Conservation (phyloP, 2,113 vertebrate genomes). For the Gobio gobio region DNA sequence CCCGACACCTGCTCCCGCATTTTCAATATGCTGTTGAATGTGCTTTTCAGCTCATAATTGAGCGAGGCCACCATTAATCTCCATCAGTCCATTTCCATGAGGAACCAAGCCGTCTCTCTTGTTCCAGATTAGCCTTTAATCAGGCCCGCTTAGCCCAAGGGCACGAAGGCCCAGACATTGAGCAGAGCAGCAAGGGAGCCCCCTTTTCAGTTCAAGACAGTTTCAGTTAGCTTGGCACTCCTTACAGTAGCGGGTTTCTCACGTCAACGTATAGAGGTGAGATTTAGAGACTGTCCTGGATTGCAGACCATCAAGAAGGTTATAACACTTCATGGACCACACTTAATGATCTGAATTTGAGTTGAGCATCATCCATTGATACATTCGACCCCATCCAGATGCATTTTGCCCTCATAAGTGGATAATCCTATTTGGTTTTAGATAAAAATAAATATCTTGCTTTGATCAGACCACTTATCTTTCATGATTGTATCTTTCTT, state of each 20-base stretch:
- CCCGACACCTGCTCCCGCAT: slow-evolving; percentile 53
- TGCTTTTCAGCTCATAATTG: slow-evolving; percentile 61
- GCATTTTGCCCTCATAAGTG: slow-evolving; percentile 12
- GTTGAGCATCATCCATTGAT: background rate
- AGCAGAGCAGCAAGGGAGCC: slow-evolving; percentile 46
- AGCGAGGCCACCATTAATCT: slow-evolving; percentile 71
- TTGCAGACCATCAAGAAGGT: background rate
- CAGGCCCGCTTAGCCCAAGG: slow-evolving; percentile 65
- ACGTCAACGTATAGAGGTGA: background rate
- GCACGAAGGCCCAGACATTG: slow-evolving; percentile 39
- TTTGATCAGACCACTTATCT: slow-evolving; percentile 15
- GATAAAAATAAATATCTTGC: background rate
- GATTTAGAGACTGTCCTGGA: background rate
- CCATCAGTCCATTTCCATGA: slow-evolving; percentile 60
- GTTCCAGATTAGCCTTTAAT: slow-evolving; percentile 69
- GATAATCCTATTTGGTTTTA: background rate
- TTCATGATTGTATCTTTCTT: background rate
- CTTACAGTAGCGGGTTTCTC: background rate
- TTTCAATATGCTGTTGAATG: slow-evolving; percentile 47
- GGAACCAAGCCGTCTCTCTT: slow-evolving; percentile 63
- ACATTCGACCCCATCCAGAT: slow-evolving; percentile 10
- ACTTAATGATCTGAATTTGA: slow-evolving; percentile 6
- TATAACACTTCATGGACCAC: background rate
- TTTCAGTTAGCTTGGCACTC: background rate
- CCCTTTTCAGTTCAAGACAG: background rate